A percentile compares a stretch with the other conserved stretches of the same genome.
phyloP scores from a whole-genome alignment of 2,797 vertebrate genomes.

The Myotis myotis region DNA sequence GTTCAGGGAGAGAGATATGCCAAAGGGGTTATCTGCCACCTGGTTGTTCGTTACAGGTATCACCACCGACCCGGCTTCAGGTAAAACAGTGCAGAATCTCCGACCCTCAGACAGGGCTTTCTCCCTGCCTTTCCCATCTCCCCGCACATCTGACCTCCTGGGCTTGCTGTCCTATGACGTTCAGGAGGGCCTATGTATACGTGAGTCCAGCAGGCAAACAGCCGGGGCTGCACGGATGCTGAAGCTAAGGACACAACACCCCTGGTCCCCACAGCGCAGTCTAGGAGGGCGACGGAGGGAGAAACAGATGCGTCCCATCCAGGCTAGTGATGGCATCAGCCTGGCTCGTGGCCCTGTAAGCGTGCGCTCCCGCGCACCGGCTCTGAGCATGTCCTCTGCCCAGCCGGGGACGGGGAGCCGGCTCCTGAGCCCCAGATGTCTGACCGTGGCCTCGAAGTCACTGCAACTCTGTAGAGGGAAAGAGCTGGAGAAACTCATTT shows the following conservation, averaged over 20 bases:
- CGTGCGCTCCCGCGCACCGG: neutral
- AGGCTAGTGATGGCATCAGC: neutral
- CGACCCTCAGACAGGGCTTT: neutral
- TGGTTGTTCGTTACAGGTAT: neutral
- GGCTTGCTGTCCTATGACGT: neutral
- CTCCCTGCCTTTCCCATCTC: neutral
- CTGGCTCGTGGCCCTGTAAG: neutral
- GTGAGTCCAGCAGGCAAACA: neutral
- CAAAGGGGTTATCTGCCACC: neutral
- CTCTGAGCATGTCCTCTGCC: neutral
- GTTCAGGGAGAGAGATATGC: neutral
- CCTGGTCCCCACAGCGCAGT: neutral
- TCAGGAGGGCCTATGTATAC: neutral
- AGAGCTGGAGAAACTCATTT: slow-evolving; percentile 19
- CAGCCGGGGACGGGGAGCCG: too few relatives aligned
- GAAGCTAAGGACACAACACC: neutral
- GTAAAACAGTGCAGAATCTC: neutral
- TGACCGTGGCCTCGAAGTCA: neutral
- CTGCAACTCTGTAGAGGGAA: neutral
- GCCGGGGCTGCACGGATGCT: neutral
- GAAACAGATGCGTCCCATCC: rapidly evolving
- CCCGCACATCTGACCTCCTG: neutral
- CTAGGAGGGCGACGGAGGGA: neutral
- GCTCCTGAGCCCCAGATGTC: neutral
- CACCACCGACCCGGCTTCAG: neutral